Evolutionary conservation across 2,888 invertebrate genomes (phyloP), one percentile per base, ranked within the genome.

Genomic region (Cheilosia urbana): DNA sequence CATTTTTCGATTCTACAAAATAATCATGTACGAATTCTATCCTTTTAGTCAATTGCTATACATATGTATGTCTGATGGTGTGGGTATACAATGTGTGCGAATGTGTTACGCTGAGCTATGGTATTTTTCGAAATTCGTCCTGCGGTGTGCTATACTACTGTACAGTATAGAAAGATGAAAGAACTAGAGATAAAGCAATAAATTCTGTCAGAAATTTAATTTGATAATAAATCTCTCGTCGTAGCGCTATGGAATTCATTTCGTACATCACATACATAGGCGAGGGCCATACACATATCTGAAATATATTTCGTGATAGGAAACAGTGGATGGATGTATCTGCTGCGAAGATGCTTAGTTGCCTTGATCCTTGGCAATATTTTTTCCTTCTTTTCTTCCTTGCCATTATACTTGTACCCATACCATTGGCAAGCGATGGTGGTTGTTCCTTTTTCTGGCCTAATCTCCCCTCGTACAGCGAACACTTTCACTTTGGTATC

Each of bases 161-260:
- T 27, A 68, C 19, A 57, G 53, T 63, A 89, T 89, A 89, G 90
- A 90, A 90, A 90, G 88, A 90, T 90, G 89, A 90, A 91, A 92
- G 89, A 91, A 91, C 91, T 91, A 92, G 90, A 92, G 92, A 92
- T 92, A 92, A 92, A 92, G 92, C 92, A 92, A 92, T 92, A 92
- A 92, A 92, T 92, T 92, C 92, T 92, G 92, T 92, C 93, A 92
- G 92, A 92, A 92, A 92, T 92, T 92, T 92, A 92, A 92, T 92
- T 92, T 92, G 92, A 92, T 92, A 92, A 92, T 92, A 92, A 92
- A 92, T 92, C 92, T 92, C 91, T 91, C 90, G 91, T 92, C 90
- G 91, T 92, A 92, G 92, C 91, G 92, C 91, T 91, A 90, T 90
- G 91, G 92, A 91, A 91, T 92, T 92, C 92, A 91, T 91, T 88